These are phyloP conservation scores for Coleophora deauratella DNA, from an alignment of 2,888 invertebrate genomes.

Conservation along the genomic window DNA sequence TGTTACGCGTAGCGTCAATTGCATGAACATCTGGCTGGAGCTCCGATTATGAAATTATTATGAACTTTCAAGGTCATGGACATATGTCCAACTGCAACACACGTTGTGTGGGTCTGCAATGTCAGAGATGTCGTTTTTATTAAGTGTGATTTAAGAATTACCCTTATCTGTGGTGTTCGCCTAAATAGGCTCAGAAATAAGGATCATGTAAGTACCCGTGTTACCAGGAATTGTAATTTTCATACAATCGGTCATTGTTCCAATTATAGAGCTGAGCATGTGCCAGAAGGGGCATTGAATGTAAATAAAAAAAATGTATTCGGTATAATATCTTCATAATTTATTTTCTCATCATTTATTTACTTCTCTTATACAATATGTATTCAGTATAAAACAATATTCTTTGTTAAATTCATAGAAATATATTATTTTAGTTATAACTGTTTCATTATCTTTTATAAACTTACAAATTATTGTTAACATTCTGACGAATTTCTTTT, in stretches of 20 bases:
- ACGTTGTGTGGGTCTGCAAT: too few species aligned
- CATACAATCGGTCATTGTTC: neutral
- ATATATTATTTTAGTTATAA: constrained; percentile 72
- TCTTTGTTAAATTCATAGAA: constrained; percentile 73
- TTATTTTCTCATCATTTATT: constrained; percentile 60
- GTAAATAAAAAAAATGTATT: constrained; percentile 52
- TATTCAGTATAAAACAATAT: constrained; percentile 73
- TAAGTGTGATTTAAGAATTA: too few species aligned
- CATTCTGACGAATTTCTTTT: constrained; percentile 58
- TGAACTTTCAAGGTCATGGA: too few species aligned
- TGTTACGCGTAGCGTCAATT: too few species aligned
- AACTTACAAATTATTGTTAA: constrained; percentile 73
- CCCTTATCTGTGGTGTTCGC: too few species aligned
- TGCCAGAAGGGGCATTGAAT: neutral
- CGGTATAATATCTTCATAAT: constrained; percentile 73
- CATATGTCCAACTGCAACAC: too few species aligned
- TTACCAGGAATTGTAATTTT: too few species aligned
- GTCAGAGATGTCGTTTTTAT: too few species aligned
- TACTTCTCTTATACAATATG: constrained; percentile 65
- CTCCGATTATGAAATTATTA: too few species aligned
- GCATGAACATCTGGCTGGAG: too few species aligned
- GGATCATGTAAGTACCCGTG: too few species aligned
- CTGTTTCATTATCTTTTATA: constrained; percentile 66
- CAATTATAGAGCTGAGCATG: neutral
- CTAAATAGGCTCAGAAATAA: too few species aligned